Conservation (phyloP, 64 coral and sea anemone genomes). For the Montipora sp. region DNA sequence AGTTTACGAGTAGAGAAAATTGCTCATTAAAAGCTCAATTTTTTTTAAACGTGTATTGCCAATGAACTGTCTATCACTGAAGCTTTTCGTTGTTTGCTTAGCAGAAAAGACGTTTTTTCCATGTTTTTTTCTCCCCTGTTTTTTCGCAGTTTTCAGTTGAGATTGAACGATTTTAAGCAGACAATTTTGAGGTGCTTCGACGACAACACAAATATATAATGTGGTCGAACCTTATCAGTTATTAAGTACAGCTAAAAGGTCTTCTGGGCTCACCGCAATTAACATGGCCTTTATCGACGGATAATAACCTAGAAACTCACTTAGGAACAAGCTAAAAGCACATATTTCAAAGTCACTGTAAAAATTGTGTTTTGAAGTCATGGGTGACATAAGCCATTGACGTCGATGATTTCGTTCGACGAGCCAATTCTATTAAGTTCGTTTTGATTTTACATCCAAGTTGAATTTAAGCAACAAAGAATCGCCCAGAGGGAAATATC, state of each 20-base stretch:
- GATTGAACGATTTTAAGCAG: no score
- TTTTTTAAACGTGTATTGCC: slow-evolving; percentile 23
- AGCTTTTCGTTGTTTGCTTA: slow-evolving; percentile 19
- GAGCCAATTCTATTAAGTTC: background rate
- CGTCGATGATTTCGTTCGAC: background rate
- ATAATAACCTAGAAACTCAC: slow-evolving; percentile 22
- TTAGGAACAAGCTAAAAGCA: slow-evolving; percentile 17
- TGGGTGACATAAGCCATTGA: background rate
- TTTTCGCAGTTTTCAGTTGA: background rate
- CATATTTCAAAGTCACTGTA: background rate
- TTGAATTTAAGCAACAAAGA: slow-evolving; percentile 22
- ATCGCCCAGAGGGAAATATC: slow-evolving; percentile 23
- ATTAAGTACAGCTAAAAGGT: slow-evolving; percentile 20
- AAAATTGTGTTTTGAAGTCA: no score
- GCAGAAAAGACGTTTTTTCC: background rate
- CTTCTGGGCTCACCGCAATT: slow-evolving; percentile 24
- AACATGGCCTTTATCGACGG: slow-evolving; percentile 31
- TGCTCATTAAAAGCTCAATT: slow-evolving; percentile 41
- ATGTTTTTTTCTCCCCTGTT: background rate
- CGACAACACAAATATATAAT: background rate
- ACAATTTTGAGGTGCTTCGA: background rate
- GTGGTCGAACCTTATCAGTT: slow-evolving; percentile 10
- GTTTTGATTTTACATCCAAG: background rate
- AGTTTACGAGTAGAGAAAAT: slow-evolving; percentile 39
- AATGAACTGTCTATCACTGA: slow-evolving; percentile 6